Conservation (phyloP, 2,888 invertebrate genomes). For the Rhogogaster chlorosoma region DNA sequence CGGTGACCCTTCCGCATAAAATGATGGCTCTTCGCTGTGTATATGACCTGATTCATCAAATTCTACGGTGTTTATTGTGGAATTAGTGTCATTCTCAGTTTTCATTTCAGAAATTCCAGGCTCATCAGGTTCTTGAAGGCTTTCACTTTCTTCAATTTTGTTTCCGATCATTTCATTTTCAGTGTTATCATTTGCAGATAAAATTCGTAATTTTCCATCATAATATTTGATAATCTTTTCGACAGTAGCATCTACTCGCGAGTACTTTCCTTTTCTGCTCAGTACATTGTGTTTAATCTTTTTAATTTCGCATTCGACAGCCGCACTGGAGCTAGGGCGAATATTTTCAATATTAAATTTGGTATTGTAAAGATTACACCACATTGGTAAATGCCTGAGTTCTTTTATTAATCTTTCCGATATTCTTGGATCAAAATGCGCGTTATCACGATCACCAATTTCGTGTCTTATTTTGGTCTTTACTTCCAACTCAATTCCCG, state of each 20-base stretch:
- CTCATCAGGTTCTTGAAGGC: too few relatives aligned
- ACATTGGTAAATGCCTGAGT: conserved; percentile 21
- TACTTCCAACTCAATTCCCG: not conserved
- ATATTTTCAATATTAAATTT: not conserved
- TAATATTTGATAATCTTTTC: too few relatives aligned
- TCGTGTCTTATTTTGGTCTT: conserved; percentile 1
- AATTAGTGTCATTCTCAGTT: too few relatives aligned
- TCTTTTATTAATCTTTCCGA: not conserved
- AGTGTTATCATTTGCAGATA: not conserved
- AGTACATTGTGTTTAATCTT: conserved; percentile 40
- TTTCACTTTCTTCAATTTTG: too few relatives aligned
- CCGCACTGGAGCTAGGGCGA: not conserved
- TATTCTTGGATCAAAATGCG: conserved; percentile 12
- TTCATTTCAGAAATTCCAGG: too few relatives aligned
- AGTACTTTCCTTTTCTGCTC: not conserved
- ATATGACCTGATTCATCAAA: too few relatives aligned
- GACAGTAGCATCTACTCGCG: conserved; percentile 26
- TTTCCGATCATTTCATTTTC: too few relatives aligned
- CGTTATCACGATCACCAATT: conserved; percentile 11
- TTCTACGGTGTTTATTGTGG: too few relatives aligned
- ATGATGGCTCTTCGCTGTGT: too few relatives aligned
- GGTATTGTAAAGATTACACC: not conserved
- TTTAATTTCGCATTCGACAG: conserved; percentile 42
- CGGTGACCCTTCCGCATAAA: too few relatives aligned
- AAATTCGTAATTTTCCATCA: conserved; percentile 33